Evolutionary conservation across 1,140 invertebrate genomes (phyloP), one percentile per base, ranked within the genome.

Genomic region (Glossosoma conforme): DNA sequence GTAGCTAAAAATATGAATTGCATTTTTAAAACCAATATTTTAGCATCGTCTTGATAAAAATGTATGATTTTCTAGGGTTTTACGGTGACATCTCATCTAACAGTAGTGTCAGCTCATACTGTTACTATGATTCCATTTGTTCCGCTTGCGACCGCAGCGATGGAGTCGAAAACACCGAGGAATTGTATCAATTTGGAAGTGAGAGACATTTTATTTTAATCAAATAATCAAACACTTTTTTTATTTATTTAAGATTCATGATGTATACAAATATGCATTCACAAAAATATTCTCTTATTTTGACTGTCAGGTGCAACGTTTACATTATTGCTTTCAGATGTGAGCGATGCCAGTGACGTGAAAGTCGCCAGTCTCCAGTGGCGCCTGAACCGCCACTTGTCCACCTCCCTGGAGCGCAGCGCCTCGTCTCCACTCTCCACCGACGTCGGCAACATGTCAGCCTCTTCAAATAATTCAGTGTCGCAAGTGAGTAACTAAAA

Each of bases 41-140:
- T 51, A 2, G 14, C 22, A n/a, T 52, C 25, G 15, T 45, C n/a
- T n/a, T n/a, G n/a, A n/a, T n/a, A n/a, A n/a, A n/a, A n/a, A n/a
- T n/a, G 52, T 48, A 2, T 51, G 9, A 46, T 54, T 18, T 61
- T 63, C 22, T 56, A 74, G 72, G 72, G 41, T 71, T 68, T 51
- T 70, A 62, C 50, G 62, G 70, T 3, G 70, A 72, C 30, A 60
- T 65, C 41, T 71, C 71, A 15, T 64, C 70, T 2, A 67, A 68
- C 48, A 72, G 72, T 60, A 73, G 69, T 43, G 58, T 73, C 15
- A 64, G 65, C 1, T 73, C 70, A 1, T 69, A 63, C 5, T 63
- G 62, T 44, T 68, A 73, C 20, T 68, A 67, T 44, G 68, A 67
- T 52, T 67, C 68, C 2, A 67, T 68, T 63, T 67, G 66, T 19